Conservation (phyloP, 2,113 vertebrate genomes). For the Melierax canorus region DNA sequence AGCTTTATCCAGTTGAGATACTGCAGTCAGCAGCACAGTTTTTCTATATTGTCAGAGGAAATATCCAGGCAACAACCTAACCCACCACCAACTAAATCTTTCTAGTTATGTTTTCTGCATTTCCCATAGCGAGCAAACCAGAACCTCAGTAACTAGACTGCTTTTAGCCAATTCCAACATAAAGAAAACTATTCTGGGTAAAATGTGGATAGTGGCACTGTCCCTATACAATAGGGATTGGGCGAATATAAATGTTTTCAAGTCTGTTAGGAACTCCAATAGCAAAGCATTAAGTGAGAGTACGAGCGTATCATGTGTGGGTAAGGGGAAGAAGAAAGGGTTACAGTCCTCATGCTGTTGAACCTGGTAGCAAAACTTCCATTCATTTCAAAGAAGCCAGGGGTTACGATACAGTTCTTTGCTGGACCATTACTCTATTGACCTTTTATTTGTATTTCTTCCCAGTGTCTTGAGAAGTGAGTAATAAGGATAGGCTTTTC, state of each 20-base stretch:
- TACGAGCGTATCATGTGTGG: background rate
- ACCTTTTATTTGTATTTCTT: background rate
- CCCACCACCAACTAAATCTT: background rate
- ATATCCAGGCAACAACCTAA: background rate
- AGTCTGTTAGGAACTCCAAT: background rate
- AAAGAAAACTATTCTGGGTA: background rate
- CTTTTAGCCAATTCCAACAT: background rate
- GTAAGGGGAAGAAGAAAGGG: background rate
- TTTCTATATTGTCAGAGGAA: background rate
- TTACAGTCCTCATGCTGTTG: background rate
- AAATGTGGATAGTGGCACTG: background rate
- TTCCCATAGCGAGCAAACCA: background rate
- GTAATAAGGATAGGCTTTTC: background rate
- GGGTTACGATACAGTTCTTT: background rate
- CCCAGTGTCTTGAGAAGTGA: background rate
- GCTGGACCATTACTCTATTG: background rate
- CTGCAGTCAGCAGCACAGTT: background rate
- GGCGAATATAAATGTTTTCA: background rate
- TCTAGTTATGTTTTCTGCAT: background rate
- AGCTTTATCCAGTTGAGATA: background rate
- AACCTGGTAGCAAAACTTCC: background rate
- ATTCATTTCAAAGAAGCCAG: background rate
- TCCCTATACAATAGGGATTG: background rate
- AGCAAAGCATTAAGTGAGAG: background rate
- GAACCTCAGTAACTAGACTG: background rate